These are phyloP conservation scores for Acarapis woodi DNA, from an alignment of 1,140 invertebrate species.

Conservation along the genomic window DNA sequence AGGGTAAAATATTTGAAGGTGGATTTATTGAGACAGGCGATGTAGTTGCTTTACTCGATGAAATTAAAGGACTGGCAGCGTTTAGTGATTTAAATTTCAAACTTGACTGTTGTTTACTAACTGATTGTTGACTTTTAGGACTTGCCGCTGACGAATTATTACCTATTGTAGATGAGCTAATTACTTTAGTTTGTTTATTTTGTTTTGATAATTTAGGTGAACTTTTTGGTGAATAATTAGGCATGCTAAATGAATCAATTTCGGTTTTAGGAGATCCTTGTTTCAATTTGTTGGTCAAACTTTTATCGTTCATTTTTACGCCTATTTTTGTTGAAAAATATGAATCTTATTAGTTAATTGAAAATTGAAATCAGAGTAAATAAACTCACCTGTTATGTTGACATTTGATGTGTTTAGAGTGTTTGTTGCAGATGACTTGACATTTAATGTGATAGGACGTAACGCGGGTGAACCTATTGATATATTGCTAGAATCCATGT, in stretches of 20 bases:
- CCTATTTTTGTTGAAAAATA: too few species aligned
- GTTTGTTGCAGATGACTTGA: constrained; percentile 10
- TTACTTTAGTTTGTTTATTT: not conserved
- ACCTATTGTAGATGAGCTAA: not conserved
- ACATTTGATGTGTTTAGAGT: constrained; percentile 4
- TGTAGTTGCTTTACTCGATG: not conserved
- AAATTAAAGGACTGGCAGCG: not conserved
- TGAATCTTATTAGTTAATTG: not conserved
- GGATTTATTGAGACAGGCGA: not conserved
- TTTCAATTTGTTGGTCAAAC: constrained; percentile 5
- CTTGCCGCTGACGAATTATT: not conserved
- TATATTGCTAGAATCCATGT: constrained; percentile 1
- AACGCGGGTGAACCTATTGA: constrained; percentile 9
- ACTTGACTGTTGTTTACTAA: not conserved
- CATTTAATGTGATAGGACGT: constrained; percentile 11
- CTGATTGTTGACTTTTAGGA: not conserved
- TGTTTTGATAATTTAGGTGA: constrained; percentile 1
- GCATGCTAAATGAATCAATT: too few species aligned
- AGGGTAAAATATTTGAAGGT: constrained; percentile 1
- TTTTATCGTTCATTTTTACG: too few species aligned
- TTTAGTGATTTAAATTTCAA: not conserved
- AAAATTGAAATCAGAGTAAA: not conserved
- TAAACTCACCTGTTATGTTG: constrained; percentile 2
- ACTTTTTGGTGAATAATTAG: constrained; percentile 1
- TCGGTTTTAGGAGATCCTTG: not conserved